Evolutionary conservation across 1,140 invertebrate species (phyloP).

Genomic region (Carposina sasakii): DNA sequence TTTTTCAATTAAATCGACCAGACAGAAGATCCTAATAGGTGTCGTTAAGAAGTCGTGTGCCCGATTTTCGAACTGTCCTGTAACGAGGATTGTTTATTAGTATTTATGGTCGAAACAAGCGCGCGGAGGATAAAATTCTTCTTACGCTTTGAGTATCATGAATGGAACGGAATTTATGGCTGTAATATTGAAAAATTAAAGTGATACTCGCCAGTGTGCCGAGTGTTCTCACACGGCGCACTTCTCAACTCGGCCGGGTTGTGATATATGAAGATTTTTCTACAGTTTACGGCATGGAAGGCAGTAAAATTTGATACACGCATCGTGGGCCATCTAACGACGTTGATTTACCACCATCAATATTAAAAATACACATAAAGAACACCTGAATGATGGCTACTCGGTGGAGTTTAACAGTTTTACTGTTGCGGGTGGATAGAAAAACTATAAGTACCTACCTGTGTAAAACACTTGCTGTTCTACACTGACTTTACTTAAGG

Average conservation of each 20-base stretch:
- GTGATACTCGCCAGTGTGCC: slow-evolving; percentile 21
- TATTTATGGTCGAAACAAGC: slow-evolving; percentile 68
- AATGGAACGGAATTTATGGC: slow-evolving; percentile 64
- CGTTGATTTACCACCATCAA: slow-evolving; percentile 62
- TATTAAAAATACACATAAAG: slow-evolving; percentile 53
- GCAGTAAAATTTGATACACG: slow-evolving; percentile 62
- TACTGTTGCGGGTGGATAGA: too few relatives aligned
- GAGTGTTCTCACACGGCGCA: slow-evolving; percentile 11
- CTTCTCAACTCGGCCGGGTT: slow-evolving; percentile 36
- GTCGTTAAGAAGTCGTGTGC: slow-evolving; percentile 71
- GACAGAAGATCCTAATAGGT: slow-evolving; percentile 71
- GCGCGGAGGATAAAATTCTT: slow-evolving; percentile 39
- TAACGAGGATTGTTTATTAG: slow-evolving; percentile 70
- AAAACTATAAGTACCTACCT: too few relatives aligned
- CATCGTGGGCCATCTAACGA: slow-evolving; percentile 49
- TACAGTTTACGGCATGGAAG: slow-evolving; percentile 56
- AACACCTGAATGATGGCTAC: slow-evolving; percentile 43
- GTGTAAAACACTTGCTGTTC: too few relatives aligned
- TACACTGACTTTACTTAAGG: too few relatives aligned
- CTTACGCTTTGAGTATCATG: slow-evolving; percentile 41
- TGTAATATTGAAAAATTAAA: slow-evolving; percentile 44
- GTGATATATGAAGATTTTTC: slow-evolving; percentile 57
- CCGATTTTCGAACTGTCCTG: slow-evolving; percentile 68
- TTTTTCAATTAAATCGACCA: slow-evolving; percentile 72
- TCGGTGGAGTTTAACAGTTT: slow-evolving; percentile 31